These are phyloP conservation scores for Tretioscincus oriximinensis DNA, from an alignment of 2,113 vertebrate species.

Conservation along the genomic window DNA sequence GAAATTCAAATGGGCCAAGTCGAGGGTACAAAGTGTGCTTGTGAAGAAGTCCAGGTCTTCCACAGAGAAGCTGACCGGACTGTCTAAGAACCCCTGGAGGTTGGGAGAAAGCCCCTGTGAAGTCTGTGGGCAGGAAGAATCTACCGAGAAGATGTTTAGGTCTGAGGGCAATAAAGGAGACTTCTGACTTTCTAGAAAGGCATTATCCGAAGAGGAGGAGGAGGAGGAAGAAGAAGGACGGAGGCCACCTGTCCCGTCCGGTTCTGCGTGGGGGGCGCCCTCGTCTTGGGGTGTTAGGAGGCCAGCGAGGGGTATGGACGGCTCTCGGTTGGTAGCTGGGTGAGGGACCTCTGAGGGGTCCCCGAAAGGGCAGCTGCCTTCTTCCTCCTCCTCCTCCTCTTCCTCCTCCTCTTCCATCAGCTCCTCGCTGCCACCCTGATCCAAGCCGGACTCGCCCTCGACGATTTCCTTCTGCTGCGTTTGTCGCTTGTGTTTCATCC, in stretches of 20 bases:
- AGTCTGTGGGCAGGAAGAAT: conserved; percentile 80
- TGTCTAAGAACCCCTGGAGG: conserved; percentile 79
- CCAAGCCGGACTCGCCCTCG: conserved; percentile 66
- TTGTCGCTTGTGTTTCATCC: conserved; percentile 97
- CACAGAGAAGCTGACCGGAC: conserved; percentile 87
- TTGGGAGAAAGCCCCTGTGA: conserved; percentile 75
- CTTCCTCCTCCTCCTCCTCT: conserved; percentile 45
- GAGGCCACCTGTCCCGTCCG: conserved; percentile 27
- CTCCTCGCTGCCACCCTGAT: conserved; percentile 77
- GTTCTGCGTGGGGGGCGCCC: conserved; percentile 55
- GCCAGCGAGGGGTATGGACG: conserved; percentile 44
- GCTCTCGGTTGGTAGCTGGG: conserved; percentile 50
- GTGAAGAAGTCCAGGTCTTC: conserved; percentile 93
- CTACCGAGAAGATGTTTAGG: conserved; percentile 76
- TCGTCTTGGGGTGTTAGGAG: conserved; percentile 63
- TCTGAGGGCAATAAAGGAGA: conserved; percentile 79
- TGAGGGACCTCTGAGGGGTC: conserved; percentile 56
- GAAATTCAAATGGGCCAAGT: conserved; percentile 85
- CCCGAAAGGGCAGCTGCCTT: conserved; percentile 62
- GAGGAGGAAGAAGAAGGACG: conserved; percentile 11
- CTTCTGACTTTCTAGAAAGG: conserved; percentile 70
- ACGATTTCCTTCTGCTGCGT: conserved; percentile 81
- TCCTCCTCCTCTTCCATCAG: conserved; percentile 68
- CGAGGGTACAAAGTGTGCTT: conserved; percentile 90
- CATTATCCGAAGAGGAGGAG: conserved; percentile 46